Percentiles rank a stretch among this genome's conserved stretches.
Evolutionary conservation across 2,888 invertebrate species (phyloP).

Genomic region (Lissonota sp.): DNA sequence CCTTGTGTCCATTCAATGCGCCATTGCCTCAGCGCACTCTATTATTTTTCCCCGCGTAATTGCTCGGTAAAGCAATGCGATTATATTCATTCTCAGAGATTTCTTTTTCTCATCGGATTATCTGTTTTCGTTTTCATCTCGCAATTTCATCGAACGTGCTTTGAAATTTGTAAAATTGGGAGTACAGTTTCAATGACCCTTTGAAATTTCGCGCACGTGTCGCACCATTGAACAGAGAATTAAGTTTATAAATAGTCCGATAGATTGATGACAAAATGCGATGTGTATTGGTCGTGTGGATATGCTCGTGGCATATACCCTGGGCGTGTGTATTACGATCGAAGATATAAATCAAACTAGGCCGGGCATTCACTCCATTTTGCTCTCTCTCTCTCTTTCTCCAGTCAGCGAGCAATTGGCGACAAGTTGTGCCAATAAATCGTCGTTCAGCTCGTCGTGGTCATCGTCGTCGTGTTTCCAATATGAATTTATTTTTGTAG

Average conservation of each 20-base stretch:
- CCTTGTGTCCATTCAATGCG: no score
- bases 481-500: constrained; percentile 56
- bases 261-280: constrained; percentile 62
- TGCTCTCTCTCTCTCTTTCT: constrained; percentile 37
- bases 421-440: constrained; percentile 74
- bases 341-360: constrained; percentile 63
- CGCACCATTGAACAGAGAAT: constrained; percentile 43
- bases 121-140: no score
- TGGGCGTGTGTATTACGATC: constrained; percentile 54
- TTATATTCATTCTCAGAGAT: no score
- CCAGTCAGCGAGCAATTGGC: constrained; percentile 71
- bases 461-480: constrained; percentile 64
- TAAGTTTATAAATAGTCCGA: constrained; percentile 56
- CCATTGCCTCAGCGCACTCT: no score
- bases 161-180: no score
- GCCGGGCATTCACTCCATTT: constrained; percentile 62
- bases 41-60: no score
- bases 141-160: no score
- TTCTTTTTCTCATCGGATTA: no score
- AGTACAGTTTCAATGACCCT: constrained; percentile 58
- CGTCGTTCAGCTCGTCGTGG: constrained; percentile 68
- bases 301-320: constrained; percentile 18
- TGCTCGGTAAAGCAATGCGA: no score
- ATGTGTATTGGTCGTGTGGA: constrained; percentile 18
- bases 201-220: constrained; percentile 44